phyloP scores from a whole-genome alignment of 2,888 invertebrate genomes.

The Andrena fulva region DNA sequence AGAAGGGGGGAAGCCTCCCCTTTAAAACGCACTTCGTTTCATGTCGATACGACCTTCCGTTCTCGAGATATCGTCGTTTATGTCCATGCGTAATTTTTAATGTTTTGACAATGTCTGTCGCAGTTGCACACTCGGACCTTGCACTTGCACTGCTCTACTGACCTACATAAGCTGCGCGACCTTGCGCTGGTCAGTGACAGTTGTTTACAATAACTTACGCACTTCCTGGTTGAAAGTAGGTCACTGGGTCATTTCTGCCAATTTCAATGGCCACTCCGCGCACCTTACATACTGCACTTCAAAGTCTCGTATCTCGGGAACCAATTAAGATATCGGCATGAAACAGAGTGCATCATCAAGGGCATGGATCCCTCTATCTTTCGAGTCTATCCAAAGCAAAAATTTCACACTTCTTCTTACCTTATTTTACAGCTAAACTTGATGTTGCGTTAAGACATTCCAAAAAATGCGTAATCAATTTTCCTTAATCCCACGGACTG shows the following conservation, averaged over 20 bases:
- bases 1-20: background rate
- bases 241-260: background rate
- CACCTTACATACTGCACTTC: background rate
- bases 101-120: background rate
- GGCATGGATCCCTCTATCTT: background rate
- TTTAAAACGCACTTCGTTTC: background rate
- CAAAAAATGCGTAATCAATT: background rate
- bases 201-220: background rate
- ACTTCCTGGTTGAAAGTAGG: background rate
- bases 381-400: accelerated
- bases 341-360: background rate
- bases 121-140: background rate
- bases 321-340: background rate
- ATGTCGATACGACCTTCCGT: background rate
- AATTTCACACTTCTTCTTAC: background rate
- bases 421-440: background rate
- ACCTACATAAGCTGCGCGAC: background rate
- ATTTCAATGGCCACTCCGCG: background rate
- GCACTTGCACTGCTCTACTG: background rate
- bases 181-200: conserved; percentile 17
- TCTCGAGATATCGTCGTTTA: conserved; percentile 6
- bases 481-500: no score
- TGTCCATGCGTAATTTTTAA: background rate
- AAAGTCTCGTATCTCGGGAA: conserved; percentile 2
- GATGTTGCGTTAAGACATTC: background rate